A percentile compares a stretch with the other conserved stretches of the same genome.
Conservation (phyloP, 1,140 invertebrate species). For the Phortica variegata region DNA sequence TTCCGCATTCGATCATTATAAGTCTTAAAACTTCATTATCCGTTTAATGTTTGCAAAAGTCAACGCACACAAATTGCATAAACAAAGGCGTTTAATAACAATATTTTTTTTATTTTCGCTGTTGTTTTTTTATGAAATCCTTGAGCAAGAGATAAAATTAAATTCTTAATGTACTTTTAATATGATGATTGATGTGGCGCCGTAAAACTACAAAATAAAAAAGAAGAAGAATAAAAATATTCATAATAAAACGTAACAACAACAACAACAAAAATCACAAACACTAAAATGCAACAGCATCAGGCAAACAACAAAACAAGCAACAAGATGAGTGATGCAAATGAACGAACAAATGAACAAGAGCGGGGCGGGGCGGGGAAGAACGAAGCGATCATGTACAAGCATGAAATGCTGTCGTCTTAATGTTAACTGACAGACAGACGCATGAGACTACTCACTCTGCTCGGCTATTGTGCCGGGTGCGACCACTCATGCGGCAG, state of each 20-base stretch:
- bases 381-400: constrained; percentile 1
- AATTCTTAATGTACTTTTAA: constrained; percentile 29
- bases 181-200: constrained; percentile 49
- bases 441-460: no score
- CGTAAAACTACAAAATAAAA: constrained; percentile 20
- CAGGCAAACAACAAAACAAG: not conserved
- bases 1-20: no score
- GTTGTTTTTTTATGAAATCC: constrained; percentile 6
- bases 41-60: no score
- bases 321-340: not conserved
- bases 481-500: no score
- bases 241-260: not conserved
- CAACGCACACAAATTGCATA: no score
- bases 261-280: not conserved
- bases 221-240: not conserved
- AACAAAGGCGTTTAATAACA: no score
- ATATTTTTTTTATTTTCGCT: no score
- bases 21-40: no score
- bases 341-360: not conserved
- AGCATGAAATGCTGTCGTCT: no score
- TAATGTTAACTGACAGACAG: no score
- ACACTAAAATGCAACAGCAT: constrained; percentile 14
- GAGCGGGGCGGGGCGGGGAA: constrained; percentile 1
- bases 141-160: constrained; percentile 15
- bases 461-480: no score